Conservation (phyloP, 2,113 vertebrate species). For the Tachysurus vachellii region DNA sequence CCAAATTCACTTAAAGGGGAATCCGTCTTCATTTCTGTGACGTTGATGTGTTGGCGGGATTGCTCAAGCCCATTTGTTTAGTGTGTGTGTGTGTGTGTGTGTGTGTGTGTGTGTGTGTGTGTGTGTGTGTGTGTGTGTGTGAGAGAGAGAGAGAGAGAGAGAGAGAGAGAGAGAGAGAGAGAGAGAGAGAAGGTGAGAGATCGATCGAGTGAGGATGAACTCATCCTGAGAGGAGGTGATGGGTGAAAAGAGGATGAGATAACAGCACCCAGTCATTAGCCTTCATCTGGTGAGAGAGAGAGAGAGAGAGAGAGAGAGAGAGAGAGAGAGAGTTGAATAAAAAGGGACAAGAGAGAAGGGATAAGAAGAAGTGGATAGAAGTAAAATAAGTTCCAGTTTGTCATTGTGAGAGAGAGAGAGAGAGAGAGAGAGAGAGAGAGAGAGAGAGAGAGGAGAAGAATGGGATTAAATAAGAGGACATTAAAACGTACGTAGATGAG, state of each 20-base stretch:
- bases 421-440: too few species aligned
- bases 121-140: too few species aligned
- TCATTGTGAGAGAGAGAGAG: not conserved
- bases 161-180: not conserved
- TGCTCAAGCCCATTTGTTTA: slow-evolving; percentile 17
- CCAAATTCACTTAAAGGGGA: slow-evolving; percentile 44
- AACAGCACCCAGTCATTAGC: slow-evolving; percentile 22
- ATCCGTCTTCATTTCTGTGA: slow-evolving; percentile 50
- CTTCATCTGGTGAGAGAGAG: slow-evolving; percentile 14
- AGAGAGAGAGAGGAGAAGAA: too few species aligned
- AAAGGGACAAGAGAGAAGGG: too few species aligned
- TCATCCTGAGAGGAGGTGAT: slow-evolving; percentile 14
- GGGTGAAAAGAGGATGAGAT: slow-evolving; percentile 24
- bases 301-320: not conserved
- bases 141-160: not conserved
- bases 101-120: not conserved
- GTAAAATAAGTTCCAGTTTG: too few species aligned
- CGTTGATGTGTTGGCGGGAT: slow-evolving; percentile 32
- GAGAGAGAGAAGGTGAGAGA: not conserved
- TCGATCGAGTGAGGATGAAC: slow-evolving; percentile 8
- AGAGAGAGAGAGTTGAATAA: slow-evolving; percentile 18
- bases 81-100: not conserved
- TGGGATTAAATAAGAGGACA: not conserved
- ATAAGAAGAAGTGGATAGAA: too few species aligned
- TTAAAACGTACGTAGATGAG: too few species aligned